Evolutionary conservation across 2,888 invertebrate genomes (phyloP).

Genomic region (Unio delphinus): DNA sequence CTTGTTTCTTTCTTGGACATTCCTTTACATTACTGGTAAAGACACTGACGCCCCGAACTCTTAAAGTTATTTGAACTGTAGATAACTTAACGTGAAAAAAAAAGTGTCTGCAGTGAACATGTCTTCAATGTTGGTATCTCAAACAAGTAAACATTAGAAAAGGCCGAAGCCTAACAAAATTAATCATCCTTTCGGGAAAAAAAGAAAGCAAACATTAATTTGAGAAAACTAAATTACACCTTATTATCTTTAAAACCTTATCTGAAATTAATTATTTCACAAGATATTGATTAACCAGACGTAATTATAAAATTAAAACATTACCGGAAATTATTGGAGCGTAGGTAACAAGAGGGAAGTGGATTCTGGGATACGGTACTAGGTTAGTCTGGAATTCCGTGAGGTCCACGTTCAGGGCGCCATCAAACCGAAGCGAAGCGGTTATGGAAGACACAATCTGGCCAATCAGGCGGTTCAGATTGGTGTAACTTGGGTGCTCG

Average conservation of each 20-base stretch:
- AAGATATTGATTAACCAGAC: neutral
- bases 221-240: neutral
- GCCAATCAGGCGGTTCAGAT: slow-evolving; percentile 92
- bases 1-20: too few relatives aligned
- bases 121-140: too few relatives aligned
- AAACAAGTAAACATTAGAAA: too few relatives aligned
- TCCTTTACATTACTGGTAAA: too few relatives aligned
- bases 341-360: slow-evolving; percentile 88
- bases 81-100: too few relatives aligned
- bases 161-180: neutral
- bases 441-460: slow-evolving; percentile 79
- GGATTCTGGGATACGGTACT: slow-evolving; percentile 77
- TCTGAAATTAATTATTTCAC: too few relatives aligned
- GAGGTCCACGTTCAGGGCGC: slow-evolving; percentile 74
- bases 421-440: slow-evolving; percentile 74
- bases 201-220: neutral
- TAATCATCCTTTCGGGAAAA: neutral
- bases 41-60: too few relatives aligned
- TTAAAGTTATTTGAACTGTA: too few relatives aligned
- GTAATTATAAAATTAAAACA: too few relatives aligned
- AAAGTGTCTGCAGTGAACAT: too few relatives aligned
- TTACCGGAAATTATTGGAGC: slow-evolving; percentile 87
- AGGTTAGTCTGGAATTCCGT: slow-evolving; percentile 74
- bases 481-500: slow-evolving; percentile 88
- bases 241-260: too few relatives aligned